Evolutionary conservation across 1,140 invertebrate genomes (phyloP).

Genomic region (Stenopsyche tienmushanensis): DNA sequence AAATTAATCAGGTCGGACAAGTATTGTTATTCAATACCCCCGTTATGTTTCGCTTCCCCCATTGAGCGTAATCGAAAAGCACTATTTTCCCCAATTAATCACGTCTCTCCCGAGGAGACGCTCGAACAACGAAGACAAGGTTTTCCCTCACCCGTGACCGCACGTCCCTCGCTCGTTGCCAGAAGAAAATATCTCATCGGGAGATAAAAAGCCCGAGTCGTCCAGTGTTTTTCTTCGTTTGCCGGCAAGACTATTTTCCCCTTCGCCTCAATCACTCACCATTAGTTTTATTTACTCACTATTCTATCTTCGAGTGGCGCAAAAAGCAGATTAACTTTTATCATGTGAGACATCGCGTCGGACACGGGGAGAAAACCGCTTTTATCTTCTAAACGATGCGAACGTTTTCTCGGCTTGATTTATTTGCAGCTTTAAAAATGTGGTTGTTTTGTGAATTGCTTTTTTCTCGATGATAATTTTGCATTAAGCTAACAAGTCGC

Average conservation of each 20-base stretch:
- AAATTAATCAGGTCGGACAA: no score
- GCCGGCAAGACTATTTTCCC: constrained; percentile 17
- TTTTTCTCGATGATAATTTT: no score
- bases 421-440: no score
- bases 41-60: no score
- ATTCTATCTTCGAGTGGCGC: constrained; percentile 9
- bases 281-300: constrained; percentile 39
- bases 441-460: no score
- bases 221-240: constrained; percentile 29
- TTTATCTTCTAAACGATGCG: no score
- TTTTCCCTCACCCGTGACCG: not conserved
- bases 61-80: no score
- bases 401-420: no score
- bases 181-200: constrained; percentile 20
- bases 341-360: constrained; percentile 2
- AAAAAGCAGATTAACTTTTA: constrained; percentile 26
- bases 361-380: no score
- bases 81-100: no score
- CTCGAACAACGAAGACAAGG: not conserved
- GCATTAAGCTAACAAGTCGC: no score
- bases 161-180: constrained; percentile 17
- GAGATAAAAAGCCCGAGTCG: constrained; percentile 12
- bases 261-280: constrained; percentile 35
- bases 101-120: not conserved
- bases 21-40: no score